Percentiles rank a stretch among this genome's conserved stretches.
phyloP scores from a whole-genome alignment of 1,140 invertebrate genomes.

The Holotrichia oblita region DNA sequence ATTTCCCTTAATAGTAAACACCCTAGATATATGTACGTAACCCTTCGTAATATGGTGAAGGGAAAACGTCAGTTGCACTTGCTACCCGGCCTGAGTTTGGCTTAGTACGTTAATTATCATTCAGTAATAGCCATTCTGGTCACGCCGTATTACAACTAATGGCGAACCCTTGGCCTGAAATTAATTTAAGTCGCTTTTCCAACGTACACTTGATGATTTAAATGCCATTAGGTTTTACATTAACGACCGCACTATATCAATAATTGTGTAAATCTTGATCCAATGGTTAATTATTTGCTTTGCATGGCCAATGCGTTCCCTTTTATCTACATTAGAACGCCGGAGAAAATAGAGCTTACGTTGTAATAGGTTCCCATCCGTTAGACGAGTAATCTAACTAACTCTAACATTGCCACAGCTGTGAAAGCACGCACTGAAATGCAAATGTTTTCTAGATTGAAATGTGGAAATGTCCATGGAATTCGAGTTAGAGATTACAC shows the following conservation, averaged over 20 bases:
- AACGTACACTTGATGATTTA: constrained; percentile 28
- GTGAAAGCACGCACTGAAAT: too few relatives aligned
- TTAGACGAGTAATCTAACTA: too few relatives aligned
- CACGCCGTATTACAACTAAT: constrained; percentile 6
- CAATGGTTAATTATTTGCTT: constrained; percentile 17
- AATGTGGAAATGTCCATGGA: too few relatives aligned
- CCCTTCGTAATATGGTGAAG: not conserved
- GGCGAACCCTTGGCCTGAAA: constrained; percentile 22
- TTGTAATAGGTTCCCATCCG: too few relatives aligned
- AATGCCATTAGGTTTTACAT: constrained; percentile 16
- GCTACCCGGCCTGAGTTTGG: not conserved
- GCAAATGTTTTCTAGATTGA: too few relatives aligned
- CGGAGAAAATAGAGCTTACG: too few relatives aligned
- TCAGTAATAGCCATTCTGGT: not conserved
- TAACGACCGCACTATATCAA: constrained; percentile 28
- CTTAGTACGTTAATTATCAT: constrained; percentile 14
- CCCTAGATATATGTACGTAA: not conserved
- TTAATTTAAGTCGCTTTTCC: constrained; percentile 30
- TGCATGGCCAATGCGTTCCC: not conserved
- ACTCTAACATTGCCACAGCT: too few relatives aligned
- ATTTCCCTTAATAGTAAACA: not conserved
- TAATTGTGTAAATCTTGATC: constrained; percentile 28
- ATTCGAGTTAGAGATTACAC: too few relatives aligned
- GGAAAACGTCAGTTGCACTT: constrained; percentile 22
- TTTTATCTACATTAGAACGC: too few relatives aligned